Base-by-base conservation (phyloP, 2,113 vertebrate species). In the Chiloscyllium plagiosum region DNA sequence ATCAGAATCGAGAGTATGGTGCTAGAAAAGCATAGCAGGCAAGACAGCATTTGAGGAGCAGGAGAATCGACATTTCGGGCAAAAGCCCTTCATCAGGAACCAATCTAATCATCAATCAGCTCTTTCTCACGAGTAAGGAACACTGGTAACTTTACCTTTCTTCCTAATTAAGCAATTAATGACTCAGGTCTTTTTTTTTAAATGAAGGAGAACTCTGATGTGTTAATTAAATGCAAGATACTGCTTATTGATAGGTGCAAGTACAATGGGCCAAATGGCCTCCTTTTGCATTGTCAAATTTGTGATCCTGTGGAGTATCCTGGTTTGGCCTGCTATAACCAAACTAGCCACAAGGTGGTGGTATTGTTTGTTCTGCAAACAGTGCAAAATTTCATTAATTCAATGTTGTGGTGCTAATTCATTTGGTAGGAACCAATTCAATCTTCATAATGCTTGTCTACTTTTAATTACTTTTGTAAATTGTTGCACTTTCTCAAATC, bases 381-480 rank as follows among this genome's bases (percentile, higher is more conserved):
- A 33, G 15, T 17, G 4, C 56, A 93, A 17, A 66, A 10, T 7
- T 17, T 1, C 19, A 61, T 66, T 61, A 15, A 7, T 92, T n/a
- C 65, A n/a, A 37, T 61, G 61, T 66, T 66, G 8, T n/a, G 56
- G 29, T 61, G 5, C 65, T 92, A 65, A 13, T 65, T 61, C n/a
- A n/a, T 22, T n/a, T 66, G 89, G 61, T 33, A 66, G 61, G n/a
- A 52, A 66, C 66, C n/a, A 33, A 66, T 65, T n/a, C 65, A n/a
- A 5, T 37, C n/a, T 24, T 1, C 89, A 65, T 6, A 29, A 56
- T 20, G 50, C 12, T 90, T 56, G 52, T 29, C 6, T 56, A 90
- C 52, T 66, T 92, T 61, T 65, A 90, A 92, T 92, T 92, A 65
- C n/a, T 92, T n/a, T 29, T 68, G 61, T 93, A 68, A 93, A 93